Base-by-base conservation (phyloP, 2,888 invertebrate genomes). In the Mystacides longicornis region DNA sequence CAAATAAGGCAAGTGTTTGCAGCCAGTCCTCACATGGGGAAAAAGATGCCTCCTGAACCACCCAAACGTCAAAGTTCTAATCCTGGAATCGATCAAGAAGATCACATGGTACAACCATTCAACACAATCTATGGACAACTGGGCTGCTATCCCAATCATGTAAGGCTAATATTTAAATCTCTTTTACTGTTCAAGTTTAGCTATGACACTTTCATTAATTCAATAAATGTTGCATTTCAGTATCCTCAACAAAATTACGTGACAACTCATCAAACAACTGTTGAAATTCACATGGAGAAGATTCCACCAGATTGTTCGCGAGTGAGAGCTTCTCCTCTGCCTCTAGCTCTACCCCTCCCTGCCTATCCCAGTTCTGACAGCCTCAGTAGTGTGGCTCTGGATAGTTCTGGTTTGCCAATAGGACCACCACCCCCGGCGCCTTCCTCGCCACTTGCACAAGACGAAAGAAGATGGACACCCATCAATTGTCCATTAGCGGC, bases 41-140 rank as follows among this genome's bases (percentile, higher is more conserved):
- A 89, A 65, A 86, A 89, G 66, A 82, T 87, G 51, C 89, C 89
- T 1, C 89, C 89, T 0, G 88, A 89, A 59, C 90, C 89, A 0
- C 90, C 88, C 1, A 84, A 89, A 62, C 77, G 89, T 2, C 87
- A 86, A 65, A 83, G 81, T 65, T 74, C 63, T 9, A 60, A 57
- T 45, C 61, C 60, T 5, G 62, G 60, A 3, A 59, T 62, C 2
- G 63, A 62, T 49, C 63, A 63, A 55, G 60, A 60, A 1, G 62
- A 63, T 23, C 61, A 62, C 31, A 50, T 60, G 27, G 37, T 60
- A 14, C 55, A 55, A 23, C 58, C 51, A 5, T 61, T 58, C 20
- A 46, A 27, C 7, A 56, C 52, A 49, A 47, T 54, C 3, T 61
- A 51, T 21, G 50, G 50, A 3, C 57, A 60, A 23, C 56, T 60